A percentile compares a stretch with the other conserved stretches of the same genome.
phyloP scores from a whole-genome alignment of 2,888 invertebrate genomes.

The Tridacna crocea region DNA sequence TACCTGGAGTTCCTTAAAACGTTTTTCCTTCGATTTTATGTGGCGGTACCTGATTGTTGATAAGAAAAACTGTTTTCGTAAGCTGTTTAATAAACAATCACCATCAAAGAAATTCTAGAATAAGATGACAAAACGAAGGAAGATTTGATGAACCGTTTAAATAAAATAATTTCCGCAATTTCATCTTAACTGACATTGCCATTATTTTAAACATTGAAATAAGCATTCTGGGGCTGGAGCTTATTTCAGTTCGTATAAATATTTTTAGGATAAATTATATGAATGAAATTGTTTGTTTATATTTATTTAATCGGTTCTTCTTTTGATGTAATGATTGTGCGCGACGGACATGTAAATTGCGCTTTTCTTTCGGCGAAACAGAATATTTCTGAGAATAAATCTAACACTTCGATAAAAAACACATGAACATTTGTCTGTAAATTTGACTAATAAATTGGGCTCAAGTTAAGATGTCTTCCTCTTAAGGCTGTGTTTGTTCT shows the following conservation, averaged over 20 bases:
- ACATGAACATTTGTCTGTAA: neutral
- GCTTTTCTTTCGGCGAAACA: neutral
- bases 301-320: neutral
- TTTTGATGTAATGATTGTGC: too few species aligned
- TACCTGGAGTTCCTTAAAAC: neutral
- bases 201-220: constrained; percentile 11
- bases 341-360: too few species aligned
- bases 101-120: too few species aligned
- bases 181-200: constrained; percentile 7
- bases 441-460: constrained; percentile 26
- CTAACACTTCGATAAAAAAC: neutral
- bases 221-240: constrained; percentile 22
- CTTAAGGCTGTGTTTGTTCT: constrained; percentile 3
- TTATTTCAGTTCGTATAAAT: neutral
- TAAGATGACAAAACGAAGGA: too few species aligned
- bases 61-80: neutral
- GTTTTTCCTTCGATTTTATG: constrained; percentile 1
- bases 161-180: neutral
- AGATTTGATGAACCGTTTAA: neutral
- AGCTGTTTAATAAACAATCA: neutral
- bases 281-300: neutral
- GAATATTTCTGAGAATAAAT: constrained; percentile 4
- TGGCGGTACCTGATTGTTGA: constrained; percentile 6
- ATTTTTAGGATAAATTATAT: neutral
- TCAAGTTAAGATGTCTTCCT: constrained; percentile 24